phyloP scores from a whole-genome alignment of 2,113 vertebrate genomes.

The Caloenas nicobarica region DNA sequence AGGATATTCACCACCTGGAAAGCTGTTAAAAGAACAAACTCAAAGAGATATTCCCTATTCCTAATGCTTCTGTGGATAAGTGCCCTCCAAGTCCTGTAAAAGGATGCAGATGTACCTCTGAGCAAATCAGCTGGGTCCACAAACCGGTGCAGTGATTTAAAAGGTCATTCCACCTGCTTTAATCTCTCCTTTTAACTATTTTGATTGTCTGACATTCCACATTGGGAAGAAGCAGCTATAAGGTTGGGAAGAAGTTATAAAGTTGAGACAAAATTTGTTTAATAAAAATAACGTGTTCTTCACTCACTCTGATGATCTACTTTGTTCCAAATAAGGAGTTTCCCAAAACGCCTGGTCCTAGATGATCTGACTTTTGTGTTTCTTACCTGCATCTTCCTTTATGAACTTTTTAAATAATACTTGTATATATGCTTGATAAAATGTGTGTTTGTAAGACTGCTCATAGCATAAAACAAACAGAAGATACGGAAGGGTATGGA shows the following conservation, averaged over 20 bases:
- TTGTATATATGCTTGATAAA: neutral
- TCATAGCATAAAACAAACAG: neutral
- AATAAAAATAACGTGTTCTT: neutral
- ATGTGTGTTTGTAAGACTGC: neutral
- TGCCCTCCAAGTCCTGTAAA: neutral
- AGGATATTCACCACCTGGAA: neutral
- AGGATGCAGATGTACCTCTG: neutral
- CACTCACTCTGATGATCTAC: neutral
- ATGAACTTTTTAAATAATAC: neutral
- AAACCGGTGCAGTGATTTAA: neutral
- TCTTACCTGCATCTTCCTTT: neutral
- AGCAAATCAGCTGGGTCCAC: neutral
- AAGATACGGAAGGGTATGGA: neutral
- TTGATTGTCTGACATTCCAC: neutral
- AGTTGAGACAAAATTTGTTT: neutral
- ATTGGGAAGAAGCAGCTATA: neutral
- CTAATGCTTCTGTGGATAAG: neutral
- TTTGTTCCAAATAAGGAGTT: neutral
- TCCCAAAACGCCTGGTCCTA: neutral
- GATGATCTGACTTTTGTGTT: neutral
- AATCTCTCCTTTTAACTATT: neutral
- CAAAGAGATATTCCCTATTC: neutral
- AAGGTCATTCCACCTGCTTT: neutral
- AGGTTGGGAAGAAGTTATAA: neutral
- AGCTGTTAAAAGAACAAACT: neutral